Base-by-base conservation (phyloP, 2,888 invertebrate species). In the Phortica magna region DNA sequence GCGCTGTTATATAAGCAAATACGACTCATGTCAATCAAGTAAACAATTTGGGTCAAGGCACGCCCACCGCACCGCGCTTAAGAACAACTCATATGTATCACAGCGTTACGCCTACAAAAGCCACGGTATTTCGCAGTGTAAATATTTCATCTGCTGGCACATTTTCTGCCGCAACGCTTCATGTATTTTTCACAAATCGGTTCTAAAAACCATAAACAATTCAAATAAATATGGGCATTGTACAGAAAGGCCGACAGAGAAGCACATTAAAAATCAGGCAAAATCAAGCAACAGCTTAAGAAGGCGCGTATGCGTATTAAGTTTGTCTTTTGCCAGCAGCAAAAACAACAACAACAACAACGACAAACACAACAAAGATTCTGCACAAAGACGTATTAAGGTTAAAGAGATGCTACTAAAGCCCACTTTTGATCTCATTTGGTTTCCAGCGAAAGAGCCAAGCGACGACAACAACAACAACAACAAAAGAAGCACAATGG, bases 361-460 rank as follows among this genome's bases (percentile, higher is more conserved):
- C 31, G 5, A 43, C 72, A 81, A 74, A 57, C 57, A 68, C 72
- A 74, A 59, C 53, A 55, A 53, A 31, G n/a, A 14, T 6, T 41
- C 61, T 48, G 73, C 53, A 57, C 65, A 59, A 67, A 79, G 81
- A 81, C 82, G 82, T 82, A 87, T 86, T 87, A 70, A 81, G 85
- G 85, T 85, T 86, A 87, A 86, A 84, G 78, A 87, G 84, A 84
- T 86, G 83, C 84, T 81, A 81, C 82, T 81, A 83, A 85, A 87
- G 81, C 84, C 87, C 83, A 86, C 85, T 87, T 87, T 86, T 86
- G 83, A 84, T 86, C 84, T 86, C 84, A 87, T 86, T 85, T 87
- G 83, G 80, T 83, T 84, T 81, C 80, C 84, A 84, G 81, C 82
- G 78, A 87, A 74, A 68, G 76, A 72, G 74, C 17, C 74, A 76